Conservation (phyloP, 2,797 vertebrate genomes). For the Tragopan temminckii region DNA sequence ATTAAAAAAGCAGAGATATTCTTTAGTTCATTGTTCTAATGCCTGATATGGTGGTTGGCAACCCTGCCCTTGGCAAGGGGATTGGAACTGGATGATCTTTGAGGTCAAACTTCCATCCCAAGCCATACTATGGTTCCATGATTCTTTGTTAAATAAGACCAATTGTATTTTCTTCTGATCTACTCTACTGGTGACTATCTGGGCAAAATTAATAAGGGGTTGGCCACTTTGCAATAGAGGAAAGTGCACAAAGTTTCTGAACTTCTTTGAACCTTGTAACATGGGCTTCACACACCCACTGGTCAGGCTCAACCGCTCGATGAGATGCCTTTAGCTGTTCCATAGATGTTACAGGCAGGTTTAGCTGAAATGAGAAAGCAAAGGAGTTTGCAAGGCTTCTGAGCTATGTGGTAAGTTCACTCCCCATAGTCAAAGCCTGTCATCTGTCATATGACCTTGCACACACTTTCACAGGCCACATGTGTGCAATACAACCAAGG, state of each 20-base stretch:
- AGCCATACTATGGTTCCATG: too few relatives aligned
- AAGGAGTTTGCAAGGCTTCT: neutral
- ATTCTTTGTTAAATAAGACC: too few relatives aligned
- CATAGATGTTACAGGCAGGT: neutral
- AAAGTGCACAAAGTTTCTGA: neutral
- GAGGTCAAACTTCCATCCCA: too few relatives aligned
- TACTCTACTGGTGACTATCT: neutral
- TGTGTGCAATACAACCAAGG: neutral
- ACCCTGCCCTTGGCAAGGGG: too few relatives aligned
- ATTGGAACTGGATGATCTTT: too few relatives aligned
- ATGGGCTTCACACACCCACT: neutral
- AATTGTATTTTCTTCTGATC: neutral
- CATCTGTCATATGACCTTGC: fast-evolving
- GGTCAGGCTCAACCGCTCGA: neutral
- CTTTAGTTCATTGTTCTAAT: neutral
- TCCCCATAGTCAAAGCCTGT: neutral
- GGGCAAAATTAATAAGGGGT: neutral
- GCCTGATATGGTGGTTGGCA: too few relatives aligned
- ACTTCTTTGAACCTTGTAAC: neutral
- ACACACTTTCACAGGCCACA: neutral
- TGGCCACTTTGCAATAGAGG: neutral
- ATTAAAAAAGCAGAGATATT: neutral
- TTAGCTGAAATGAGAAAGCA: neutral
- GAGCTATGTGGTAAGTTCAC: neutral
- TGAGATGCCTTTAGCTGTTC: neutral